These are phyloP conservation scores for Willisornis vidua DNA, from an alignment of 2,113 vertebrate genomes.

Conservation along the genomic window DNA sequence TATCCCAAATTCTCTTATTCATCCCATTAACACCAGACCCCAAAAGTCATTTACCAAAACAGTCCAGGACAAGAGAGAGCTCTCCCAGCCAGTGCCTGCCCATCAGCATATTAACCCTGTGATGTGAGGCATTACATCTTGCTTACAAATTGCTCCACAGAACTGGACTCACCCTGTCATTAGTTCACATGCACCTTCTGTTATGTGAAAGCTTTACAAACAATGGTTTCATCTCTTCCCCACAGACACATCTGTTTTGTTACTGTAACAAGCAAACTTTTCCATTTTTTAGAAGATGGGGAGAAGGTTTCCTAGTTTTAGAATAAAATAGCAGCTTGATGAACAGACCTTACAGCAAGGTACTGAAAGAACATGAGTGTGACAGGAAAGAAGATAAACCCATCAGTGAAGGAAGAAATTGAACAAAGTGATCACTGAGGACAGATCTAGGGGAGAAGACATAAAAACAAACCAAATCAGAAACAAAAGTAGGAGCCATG, in stretches of 20 bases:
- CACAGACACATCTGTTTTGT: neutral
- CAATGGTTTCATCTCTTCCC: neutral
- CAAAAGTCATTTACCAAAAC: neutral
- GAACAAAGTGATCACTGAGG: neutral
- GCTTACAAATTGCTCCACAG: neutral
- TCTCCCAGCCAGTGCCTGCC: neutral
- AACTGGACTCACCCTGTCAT: neutral
- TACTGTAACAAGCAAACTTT: neutral
- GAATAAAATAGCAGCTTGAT: neutral
- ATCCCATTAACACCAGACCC: neutral
- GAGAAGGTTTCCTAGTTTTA: neutral
- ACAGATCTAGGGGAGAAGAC: neutral
- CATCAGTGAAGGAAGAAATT: neutral
- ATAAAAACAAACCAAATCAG: neutral
- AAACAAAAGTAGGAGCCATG: neutral
- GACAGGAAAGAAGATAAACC: neutral
- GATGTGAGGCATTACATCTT: neutral
- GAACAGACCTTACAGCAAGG: neutral
- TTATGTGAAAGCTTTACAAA: neutral
- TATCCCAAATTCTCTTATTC: neutral
- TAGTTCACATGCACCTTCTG: neutral
- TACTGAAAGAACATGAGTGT: neutral
- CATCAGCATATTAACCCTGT: neutral
- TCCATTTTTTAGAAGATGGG: neutral
- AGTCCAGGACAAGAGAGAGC: neutral